Evolutionary conservation across 2,113 vertebrate species (phyloP).

Genomic region (Perca schrenkii): DNA sequence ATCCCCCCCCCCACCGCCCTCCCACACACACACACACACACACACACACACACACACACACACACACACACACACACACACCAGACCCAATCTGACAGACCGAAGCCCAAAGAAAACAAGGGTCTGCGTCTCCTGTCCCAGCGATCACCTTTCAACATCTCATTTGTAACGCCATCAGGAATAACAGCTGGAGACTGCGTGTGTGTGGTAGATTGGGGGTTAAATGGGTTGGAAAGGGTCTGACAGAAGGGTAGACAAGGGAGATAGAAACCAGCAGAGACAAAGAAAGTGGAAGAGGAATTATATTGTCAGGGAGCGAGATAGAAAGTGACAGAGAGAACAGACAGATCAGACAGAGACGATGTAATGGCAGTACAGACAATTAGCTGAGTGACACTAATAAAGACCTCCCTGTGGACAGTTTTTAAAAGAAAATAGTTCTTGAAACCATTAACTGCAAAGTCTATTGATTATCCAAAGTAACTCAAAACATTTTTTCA

Average conservation of each 20-base stretch:
- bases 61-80: conserved; percentile 46
- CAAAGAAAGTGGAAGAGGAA: conserved; percentile 63
- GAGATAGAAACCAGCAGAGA: conserved; percentile 49
- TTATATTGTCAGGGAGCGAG: conserved; percentile 62
- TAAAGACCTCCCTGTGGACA: conserved; percentile 27
- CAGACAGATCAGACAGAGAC: conserved; percentile 11
- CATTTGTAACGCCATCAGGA: conserved; percentile 85
- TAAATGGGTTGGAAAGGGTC: conserved; percentile 54
- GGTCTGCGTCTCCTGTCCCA: conserved; percentile 80
- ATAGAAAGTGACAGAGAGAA: conserved; percentile 47
- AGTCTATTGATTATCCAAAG: conserved; percentile 6
- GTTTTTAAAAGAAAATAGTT: neutral
- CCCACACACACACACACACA: conserved; percentile 57
- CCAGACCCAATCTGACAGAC: conserved; percentile 78
- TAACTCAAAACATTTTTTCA: neutral
- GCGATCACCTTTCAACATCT: conserved; percentile 85
- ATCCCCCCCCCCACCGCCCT: too few species aligned
- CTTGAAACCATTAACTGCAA: neutral
- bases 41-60: conserved; percentile 65
- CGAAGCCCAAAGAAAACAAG: conserved; percentile 83
- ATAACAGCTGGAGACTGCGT: conserved; percentile 83
- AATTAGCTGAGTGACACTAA: conserved; percentile 11
- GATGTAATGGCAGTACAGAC: conserved; percentile 2
- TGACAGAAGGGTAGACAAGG: conserved; percentile 48
- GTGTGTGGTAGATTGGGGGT: conserved; percentile 27